Percentiles rank a stretch among this genome's conserved stretches.
These are phyloP conservation scores for Esox lucius DNA, from an alignment of 2,797 vertebrate species.

Conservation along the genomic window DNA sequence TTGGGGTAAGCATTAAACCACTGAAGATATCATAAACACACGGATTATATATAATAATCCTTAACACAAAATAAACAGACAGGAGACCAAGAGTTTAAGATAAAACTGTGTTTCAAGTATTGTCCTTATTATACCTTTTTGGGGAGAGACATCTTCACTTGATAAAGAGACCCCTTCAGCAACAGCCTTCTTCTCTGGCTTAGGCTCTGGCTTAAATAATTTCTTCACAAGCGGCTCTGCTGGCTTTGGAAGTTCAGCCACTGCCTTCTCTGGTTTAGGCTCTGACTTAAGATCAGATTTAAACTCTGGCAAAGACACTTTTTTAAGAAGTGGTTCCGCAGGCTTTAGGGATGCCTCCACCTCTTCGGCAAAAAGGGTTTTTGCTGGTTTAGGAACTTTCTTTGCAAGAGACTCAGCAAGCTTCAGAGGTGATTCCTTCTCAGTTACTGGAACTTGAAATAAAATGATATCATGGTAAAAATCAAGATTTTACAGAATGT, in stretches of 20 bases:
- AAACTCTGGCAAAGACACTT: constrained; percentile 9
- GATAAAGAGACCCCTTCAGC: not conserved
- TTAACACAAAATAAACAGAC: constrained; percentile 12
- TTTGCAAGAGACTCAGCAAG: constrained; percentile 44
- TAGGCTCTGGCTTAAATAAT: not conserved
- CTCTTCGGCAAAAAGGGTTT: constrained; percentile 28
- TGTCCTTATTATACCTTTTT: constrained; percentile 14
- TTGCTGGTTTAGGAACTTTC: constrained; percentile 49
- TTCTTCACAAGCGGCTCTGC: not conserved
- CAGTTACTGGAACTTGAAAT: not conserved
- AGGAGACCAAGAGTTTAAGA: constrained; percentile 16
- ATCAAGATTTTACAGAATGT: not conserved
- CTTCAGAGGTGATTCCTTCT: constrained; percentile 41
- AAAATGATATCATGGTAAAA: not conserved
- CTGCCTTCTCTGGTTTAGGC: constrained; percentile 1
- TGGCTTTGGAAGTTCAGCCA: constrained; percentile 1
- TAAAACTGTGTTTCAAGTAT: not conserved
- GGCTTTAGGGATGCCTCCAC: not conserved
- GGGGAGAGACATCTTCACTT: constrained; percentile 7
- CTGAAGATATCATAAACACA: constrained; percentile 21
- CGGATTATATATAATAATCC: not conserved
- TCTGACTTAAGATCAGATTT: not conserved
- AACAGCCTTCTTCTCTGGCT: not conserved
- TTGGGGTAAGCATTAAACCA: constrained; percentile 21
- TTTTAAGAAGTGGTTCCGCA: constrained; percentile 3